Evolutionary conservation across 2,888 invertebrate genomes (phyloP).

Genomic region (Conistra vaccinii): DNA sequence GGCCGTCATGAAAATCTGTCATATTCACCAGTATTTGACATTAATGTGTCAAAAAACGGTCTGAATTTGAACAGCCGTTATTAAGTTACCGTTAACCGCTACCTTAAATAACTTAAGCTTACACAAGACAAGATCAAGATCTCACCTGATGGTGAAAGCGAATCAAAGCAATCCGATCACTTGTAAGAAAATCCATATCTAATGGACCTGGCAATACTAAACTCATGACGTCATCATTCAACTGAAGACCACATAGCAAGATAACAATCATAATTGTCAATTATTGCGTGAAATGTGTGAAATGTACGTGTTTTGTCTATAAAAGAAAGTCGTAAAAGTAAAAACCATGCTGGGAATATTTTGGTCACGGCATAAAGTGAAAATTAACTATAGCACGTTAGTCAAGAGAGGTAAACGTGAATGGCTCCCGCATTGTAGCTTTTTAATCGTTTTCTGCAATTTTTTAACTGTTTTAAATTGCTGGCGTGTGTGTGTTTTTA

Average conservation of each 20-base stretch:
- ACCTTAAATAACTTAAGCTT: too few relatives aligned
- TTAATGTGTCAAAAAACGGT: too few relatives aligned
- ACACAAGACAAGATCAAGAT: not conserved
- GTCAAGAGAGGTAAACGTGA: conserved; percentile 36
- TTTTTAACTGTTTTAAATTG: conserved; percentile 29
- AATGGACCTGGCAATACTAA: not conserved
- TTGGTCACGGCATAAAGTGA: conserved; percentile 60
- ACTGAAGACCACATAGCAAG: conserved; percentile 22
- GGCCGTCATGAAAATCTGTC: too few relatives aligned
- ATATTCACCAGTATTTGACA: too few relatives aligned
- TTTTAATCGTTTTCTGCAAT: conserved; percentile 27
- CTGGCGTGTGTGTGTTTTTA: conserved; percentile 19
- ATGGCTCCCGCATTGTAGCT: conserved; percentile 49
- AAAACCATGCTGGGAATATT: conserved; percentile 46
- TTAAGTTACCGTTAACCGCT: too few relatives aligned
- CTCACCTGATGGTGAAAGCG: not conserved
- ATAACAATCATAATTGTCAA: conserved; percentile 48
- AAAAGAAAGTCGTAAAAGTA: conserved; percentile 64
- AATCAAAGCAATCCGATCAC: not conserved
- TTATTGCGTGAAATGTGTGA: conserved; percentile 50
- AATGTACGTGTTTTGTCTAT: conserved; percentile 45
- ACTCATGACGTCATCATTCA: not conserved
- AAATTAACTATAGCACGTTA: conserved; percentile 48
- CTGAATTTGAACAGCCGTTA: too few relatives aligned
- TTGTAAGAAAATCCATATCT: not conserved